Conservation (phyloP, 1,140 invertebrate genomes). For the Rhynchophorus ferrugineus region DNA sequence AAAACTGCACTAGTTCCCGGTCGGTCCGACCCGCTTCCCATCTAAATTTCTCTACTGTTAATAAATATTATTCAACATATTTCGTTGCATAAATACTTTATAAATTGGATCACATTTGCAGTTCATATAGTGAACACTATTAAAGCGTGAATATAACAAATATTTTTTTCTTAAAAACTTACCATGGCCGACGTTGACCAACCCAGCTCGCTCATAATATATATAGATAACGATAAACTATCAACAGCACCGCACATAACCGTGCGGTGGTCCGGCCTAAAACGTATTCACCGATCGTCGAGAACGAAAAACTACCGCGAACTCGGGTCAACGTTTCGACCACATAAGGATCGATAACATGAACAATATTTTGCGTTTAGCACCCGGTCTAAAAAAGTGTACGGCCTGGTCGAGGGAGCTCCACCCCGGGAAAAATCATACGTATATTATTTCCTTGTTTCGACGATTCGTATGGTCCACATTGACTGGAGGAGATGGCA, state of each 20-base stretch:
- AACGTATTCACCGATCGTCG: too few species aligned
- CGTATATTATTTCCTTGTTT: constrained; percentile 1
- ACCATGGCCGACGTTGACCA: background rate
- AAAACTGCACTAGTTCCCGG: too few species aligned
- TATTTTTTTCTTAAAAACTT: constrained; percentile 16
- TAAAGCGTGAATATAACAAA: constrained; percentile 38
- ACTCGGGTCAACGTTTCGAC: background rate
- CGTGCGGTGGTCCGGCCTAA: too few species aligned
- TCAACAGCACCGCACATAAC: too few species aligned
- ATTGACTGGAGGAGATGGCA: constrained; percentile 1
- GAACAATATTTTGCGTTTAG: constrained; percentile 32
- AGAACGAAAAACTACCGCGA: too few species aligned
- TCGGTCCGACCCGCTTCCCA: background rate
- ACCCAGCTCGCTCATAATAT: too few species aligned
- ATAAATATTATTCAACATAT: constrained; percentile 31
- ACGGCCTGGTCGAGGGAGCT: constrained; percentile 17
- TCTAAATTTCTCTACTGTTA: constrained; percentile 16
- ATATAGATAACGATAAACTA: too few species aligned
- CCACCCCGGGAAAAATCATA: constrained; percentile 1
- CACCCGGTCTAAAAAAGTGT: constrained; percentile 31
- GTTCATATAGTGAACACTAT: constrained; percentile 42
- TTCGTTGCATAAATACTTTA: constrained; percentile 40
- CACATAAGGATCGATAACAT: constrained; percentile 24
- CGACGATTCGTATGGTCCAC: constrained; percentile 9
- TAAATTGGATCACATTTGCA: constrained; percentile 41